Base-by-base conservation (phyloP, 2,113 vertebrate species). In the Gambusia holbrooki region DNA sequence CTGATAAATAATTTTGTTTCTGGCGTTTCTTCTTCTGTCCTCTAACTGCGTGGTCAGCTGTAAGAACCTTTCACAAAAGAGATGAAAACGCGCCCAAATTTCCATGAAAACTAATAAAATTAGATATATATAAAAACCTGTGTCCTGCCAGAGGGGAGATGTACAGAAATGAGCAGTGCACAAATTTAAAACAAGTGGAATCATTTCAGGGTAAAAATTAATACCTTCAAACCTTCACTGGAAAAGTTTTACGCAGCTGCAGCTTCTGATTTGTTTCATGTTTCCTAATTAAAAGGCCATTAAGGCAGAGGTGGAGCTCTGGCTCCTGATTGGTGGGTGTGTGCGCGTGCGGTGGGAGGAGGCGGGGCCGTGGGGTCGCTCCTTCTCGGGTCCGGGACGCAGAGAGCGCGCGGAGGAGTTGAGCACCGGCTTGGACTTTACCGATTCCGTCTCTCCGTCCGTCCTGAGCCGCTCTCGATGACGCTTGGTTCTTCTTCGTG, bases 401-500 rank as follows among this genome's bases (percentile, higher is more conserved):
- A 62, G 79, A 75, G 77, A 54, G 86, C 73, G 81, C 63, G 73
- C 65, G 58, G 60, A 77, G 40, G 48, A 73, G 64, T 51, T 61
- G 67, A 42, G 35, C 67, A 3, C 62, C 14, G 33, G 22, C 64
- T 75, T 27, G 87, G 74, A 89, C 76, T 69, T 30, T 30, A 77
- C 22, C 5, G 51, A 58, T 58, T 32, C 54, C 14, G 81, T 72
- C 65, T 71, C 79, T 65, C 63, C 68, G 40, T 17, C 69, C 5
- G 48, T 45, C 62, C 79, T 60, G 40, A 82, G 30, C 73, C 27
- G 68, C 87, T 61, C 78, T 91, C 81, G 81, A 88, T 90, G 95
- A 94, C 90, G 93, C 93, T 88, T 77, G 90, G 80, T 72, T 61
- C 68, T 79, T 84, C 89, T 91, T 80, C 92, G 92, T 94, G 88